Percentiles rank a stretch among this genome's conserved stretches.
Evolutionary conservation across 2,113 vertebrate species (phyloP).

Genomic region (Dendrocopos noguchii): DNA sequence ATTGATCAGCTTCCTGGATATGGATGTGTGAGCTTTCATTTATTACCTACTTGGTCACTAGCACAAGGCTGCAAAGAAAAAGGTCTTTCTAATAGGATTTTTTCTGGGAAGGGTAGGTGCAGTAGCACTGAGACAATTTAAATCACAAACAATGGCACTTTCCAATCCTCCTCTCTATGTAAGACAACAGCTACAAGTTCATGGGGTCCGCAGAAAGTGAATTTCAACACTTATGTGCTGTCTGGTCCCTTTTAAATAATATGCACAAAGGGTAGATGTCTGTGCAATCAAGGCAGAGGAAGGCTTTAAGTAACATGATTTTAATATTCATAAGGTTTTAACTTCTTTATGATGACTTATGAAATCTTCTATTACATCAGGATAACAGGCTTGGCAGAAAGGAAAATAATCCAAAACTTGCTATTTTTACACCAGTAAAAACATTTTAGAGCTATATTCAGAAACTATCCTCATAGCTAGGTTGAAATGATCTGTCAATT

Average conservation of each 20-base stretch:
- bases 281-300: not conserved
- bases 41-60: not conserved
- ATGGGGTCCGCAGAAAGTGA: not conserved
- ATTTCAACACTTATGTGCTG: not conserved
- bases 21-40: not conserved
- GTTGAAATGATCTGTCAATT: not conserved
- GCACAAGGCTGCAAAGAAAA: not conserved
- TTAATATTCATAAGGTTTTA: conserved; percentile 55
- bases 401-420: not conserved
- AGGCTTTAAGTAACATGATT: conserved; percentile 16
- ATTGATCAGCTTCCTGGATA: conserved; percentile 57
- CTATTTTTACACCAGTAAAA: not conserved
- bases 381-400: conserved; percentile 11
- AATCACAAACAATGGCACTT: not conserved
- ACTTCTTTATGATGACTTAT: conserved; percentile 12
- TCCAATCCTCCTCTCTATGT: not conserved
- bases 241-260: not conserved
- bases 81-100: not conserved
- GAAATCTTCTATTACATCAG: conserved; percentile 7
- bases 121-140: not conserved
- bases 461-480: not conserved
- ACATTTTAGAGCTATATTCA: not conserved
- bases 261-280: not conserved
- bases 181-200: not conserved
- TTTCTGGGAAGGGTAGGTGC: not conserved